Base-by-base conservation (phyloP, 2,888 invertebrate genomes). In the Salticus scenicus region DNA sequence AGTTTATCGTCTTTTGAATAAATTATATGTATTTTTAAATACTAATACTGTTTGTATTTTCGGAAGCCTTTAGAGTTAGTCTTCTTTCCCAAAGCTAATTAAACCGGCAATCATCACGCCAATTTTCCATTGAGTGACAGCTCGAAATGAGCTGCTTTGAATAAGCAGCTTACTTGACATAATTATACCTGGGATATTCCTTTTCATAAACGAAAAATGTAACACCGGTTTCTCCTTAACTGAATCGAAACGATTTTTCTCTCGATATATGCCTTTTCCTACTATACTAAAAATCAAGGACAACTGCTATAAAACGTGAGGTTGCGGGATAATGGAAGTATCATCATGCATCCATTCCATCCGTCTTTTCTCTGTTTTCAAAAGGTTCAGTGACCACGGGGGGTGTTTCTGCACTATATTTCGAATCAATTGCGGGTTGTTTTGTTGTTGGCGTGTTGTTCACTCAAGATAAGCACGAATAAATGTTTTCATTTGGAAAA, bases 361-460 rank as follows among this genome's bases (percentile, higher is more conserved):
- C 42, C 42, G 17, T 47, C 42, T 47, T 47, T 14, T 47, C 42
- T 47, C 27, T 28, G 27, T 64, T 27, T 64, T 30, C 14, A 1
- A 64, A 64, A 67, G 69, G 69, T 69, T 69, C 69, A 69, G 31
- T 69, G 69, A 33, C 69, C 69, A 69, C 37, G 12, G 28, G 28
- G n/a, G n/a, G 10, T 37, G 41, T 24, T 69, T 69, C 24, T 69
- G 69, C 10, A 30, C 69, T 69, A 37, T 24, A 69, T 69, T 37
- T 20, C 30, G 20, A 69, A 31, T 28, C 69, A 69, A 31, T 31
- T 64, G 5, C 28, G n/a, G 64, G 42, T 47, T 47, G 42, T 17
- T 47, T 14, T 10, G 42, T 47, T 5, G 7, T 47, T 37, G 7
- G 37, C 7, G 17, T 14, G 7, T 47, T 17, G 10, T 47, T 47